Evolutionary conservation across 2,888 invertebrate species (phyloP), one percentile per base, ranked within the genome.

Genomic region (Chymomyza caudatula): DNA sequence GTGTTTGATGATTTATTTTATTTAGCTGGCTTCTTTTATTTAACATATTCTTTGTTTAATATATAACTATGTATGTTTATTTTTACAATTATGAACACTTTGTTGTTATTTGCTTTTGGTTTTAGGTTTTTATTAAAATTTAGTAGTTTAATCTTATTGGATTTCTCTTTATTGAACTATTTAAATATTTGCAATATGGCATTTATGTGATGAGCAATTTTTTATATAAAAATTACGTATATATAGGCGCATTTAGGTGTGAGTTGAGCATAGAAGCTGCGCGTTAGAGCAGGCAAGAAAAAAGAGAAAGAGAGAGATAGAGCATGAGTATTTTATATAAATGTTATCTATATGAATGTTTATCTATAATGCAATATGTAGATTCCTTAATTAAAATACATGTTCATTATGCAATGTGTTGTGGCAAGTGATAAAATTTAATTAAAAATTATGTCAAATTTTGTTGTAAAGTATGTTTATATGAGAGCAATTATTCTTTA

Each of bases 51-150:
- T 4, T 64, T 57, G 15, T 63, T 66, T 49, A 64, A 42, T 43
- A 23, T 15, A 25, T 43, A 47, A 43, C 5, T 43, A 20, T 63
- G 37, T 20, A 51, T 47, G 17, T 42, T 11, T 65, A 76, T 60
- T 67, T 60, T 75, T 63, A 75, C 65, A 72, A 54, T 71, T 76
- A 75, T 80, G 80, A 81, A 82, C 80, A 81, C 80, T 71, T 78
- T 77, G 67, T 71, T 76, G 71, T 73, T 71, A 75, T 65, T 73
- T 65, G 62, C n/a, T 56, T 43, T 58, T 49, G 44, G 43, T 56
- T 63, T 66, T 70, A 56, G 52, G 15, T 58, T 53, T 63, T 63
- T 57, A 47, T 47, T 47, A 57, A 53, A 64, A 68, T 52, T 65
- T 44, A 23, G 58, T 17, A 54, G 49, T 66, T 71, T 53, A 59